Base-by-base conservation (phyloP, 2,797 vertebrate genomes). In the Darevskia mixta region DNA sequence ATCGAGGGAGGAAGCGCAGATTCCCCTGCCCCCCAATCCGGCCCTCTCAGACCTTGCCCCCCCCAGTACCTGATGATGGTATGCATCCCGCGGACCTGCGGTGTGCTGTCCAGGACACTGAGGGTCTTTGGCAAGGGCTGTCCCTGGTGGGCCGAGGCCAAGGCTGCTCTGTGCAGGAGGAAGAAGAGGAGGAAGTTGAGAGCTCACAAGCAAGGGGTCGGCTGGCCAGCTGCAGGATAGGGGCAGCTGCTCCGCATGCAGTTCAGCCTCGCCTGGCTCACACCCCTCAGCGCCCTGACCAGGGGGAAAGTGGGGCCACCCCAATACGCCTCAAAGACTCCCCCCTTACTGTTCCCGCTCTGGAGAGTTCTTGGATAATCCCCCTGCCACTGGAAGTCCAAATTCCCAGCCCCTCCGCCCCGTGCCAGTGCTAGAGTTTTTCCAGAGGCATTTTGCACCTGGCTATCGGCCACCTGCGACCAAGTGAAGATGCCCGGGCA, bases 11-110 rank as follows among this genome's bases (percentile, higher is more conserved):
- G 18, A 38, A 35, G 71, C 45, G 35, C 4, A 17, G 69, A 0
- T 13, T 38, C 61, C 0, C 11, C 1, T 1, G 8, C 41, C 3
- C 11, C 66, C 17, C n/a, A 5, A 49, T 11, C 49, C 49, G 15
- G 49, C 49, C 49, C 49, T 13, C 49, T 4, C 49, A 55, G 49
- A 55, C 49, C 49, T 55, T 15, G 45, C 49, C 43, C 25, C 5
- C 8, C 27, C 17, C 81, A 10, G 81, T 92, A 98, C 98, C 98
- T 97, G 97, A 98, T 98, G 93, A 98, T 98, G 75, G 98, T 98
- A 96, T 98, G 98, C 97, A 98, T 97, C 85, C 98, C 98, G 1
- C 97, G 96, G 90, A 98, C 98, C 95, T 98, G 98, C 0, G 98
- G 97, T 1, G 97, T 98, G 92, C 96, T 97, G 92, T 97, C 97